Conservation (phyloP, 2,113 vertebrate genomes). For the Mus pahari region DNA sequence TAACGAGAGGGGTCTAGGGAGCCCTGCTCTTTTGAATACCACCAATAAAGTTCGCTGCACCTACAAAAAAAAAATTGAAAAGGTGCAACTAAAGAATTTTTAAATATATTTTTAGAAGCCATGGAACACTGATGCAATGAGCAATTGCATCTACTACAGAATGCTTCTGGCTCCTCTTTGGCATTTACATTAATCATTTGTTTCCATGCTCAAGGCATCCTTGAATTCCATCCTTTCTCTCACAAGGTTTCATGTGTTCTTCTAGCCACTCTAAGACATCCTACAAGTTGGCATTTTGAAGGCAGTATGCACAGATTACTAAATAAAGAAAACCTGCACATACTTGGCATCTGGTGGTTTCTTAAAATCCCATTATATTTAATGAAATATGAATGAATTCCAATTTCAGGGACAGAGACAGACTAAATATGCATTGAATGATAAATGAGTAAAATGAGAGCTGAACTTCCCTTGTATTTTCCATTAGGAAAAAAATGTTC, state of each 20-base stretch:
- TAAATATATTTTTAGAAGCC: background rate
- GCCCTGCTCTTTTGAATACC: no score
- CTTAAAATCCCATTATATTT: slow-evolving; percentile 36
- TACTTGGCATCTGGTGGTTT: background rate
- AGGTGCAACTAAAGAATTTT: background rate
- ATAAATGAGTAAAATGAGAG: background rate
- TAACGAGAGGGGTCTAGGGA: no score
- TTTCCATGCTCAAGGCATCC: background rate
- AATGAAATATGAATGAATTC: slow-evolving; percentile 55
- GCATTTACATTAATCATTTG: background rate
- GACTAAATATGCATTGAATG: slow-evolving; percentile 11
- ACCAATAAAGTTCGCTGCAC: no score
- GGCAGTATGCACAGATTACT: background rate
- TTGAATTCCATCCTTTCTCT: background rate
- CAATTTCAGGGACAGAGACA: slow-evolving; percentile 31
- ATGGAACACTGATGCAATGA: background rate
- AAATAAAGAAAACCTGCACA: slow-evolving; percentile 24
- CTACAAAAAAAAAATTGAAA: background rate
- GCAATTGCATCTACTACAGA: background rate
- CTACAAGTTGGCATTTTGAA: background rate
- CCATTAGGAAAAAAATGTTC: background rate
- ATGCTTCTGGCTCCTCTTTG: background rate
- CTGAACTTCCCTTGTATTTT: slow-evolving; percentile 3
- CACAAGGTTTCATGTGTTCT: background rate
- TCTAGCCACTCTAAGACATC: background rate